Conservation (phyloP, 2,888 invertebrate species). For the Tetragonula carbonaria region DNA sequence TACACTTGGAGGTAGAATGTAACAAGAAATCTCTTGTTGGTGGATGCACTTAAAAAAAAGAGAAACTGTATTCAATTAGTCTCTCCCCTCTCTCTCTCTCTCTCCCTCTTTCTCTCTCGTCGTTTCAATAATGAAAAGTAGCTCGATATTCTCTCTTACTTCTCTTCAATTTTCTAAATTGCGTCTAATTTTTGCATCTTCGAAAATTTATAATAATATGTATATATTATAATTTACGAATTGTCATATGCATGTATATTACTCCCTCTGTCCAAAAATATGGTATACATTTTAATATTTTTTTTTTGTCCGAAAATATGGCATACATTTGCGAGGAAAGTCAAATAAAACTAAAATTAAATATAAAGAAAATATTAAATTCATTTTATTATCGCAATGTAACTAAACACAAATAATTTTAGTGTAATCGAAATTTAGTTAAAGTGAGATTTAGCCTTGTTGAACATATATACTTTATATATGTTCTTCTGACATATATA, state of each 20-base stretch:
- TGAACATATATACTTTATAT: no score
- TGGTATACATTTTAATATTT: no score
- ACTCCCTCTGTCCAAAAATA: no score
- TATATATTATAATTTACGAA: not conserved
- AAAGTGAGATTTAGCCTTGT: no score
- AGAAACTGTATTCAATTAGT: constrained; percentile 32
- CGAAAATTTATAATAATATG: not conserved
- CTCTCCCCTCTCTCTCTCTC: not conserved
- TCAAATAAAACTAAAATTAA: no score
- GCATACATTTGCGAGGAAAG: no score
- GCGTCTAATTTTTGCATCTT: not conserved
- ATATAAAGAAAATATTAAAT: no score
- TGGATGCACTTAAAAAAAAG: not conserved
- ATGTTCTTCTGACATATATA: no score
- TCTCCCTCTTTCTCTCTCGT: not conserved
- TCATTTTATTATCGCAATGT: no score
- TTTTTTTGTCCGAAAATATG: no score
- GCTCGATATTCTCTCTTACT: not conserved
- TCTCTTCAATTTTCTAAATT: not conserved
- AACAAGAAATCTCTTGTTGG: not conserved
- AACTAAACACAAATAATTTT: no score
- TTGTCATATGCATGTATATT: not conserved
- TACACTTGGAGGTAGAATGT: not conserved
- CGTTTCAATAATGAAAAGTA: constrained; percentile 28
- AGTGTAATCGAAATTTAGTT: no score